Evolutionary conservation across 1,140 invertebrate species (phyloP).

Genomic region (Drosophila aff.): DNA sequence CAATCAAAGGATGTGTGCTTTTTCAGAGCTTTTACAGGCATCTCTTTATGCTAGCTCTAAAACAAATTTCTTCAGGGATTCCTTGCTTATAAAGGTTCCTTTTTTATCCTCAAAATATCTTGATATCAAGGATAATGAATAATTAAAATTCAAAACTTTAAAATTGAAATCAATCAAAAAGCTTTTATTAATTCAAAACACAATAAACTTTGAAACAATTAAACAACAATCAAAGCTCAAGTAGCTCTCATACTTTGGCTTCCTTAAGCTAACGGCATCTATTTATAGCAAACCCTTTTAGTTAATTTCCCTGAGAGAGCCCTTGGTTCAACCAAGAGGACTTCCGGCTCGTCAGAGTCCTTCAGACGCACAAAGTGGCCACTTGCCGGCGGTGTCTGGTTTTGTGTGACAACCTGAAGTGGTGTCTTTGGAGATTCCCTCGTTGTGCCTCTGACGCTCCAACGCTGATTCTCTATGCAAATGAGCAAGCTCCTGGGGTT

Average conservation of each 20-base stretch:
- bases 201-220: background rate
- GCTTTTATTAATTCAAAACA: background rate
- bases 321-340: constrained; percentile 1
- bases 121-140: too few relatives aligned
- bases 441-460: background rate
- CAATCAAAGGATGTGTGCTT: constrained; percentile 3
- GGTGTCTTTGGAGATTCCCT: constrained; percentile 20
- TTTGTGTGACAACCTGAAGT: constrained; percentile 42
- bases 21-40: constrained; percentile 9
- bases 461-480: constrained; percentile 51
- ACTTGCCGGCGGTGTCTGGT: constrained; percentile 35
- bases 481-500: constrained; percentile 41
- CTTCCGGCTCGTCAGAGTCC: constrained; percentile 24
- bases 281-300: constrained; percentile 11
- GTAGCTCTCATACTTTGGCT: too few relatives aligned
- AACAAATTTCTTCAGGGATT: background rate
- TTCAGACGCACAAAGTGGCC: constrained; percentile 35
- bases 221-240: background rate
- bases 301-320: constrained; percentile 5
- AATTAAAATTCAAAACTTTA: background rate
- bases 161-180: background rate
- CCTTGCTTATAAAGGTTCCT: background rate
- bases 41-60: too few relatives aligned
- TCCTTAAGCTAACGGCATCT: constrained; percentile 2
- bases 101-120: too few relatives aligned